A percentile compares a stretch with the other conserved stretches of the same genome.
phyloP scores from a whole-genome alignment of 2,888 invertebrate genomes.

The Prosapia bicincta region DNA sequence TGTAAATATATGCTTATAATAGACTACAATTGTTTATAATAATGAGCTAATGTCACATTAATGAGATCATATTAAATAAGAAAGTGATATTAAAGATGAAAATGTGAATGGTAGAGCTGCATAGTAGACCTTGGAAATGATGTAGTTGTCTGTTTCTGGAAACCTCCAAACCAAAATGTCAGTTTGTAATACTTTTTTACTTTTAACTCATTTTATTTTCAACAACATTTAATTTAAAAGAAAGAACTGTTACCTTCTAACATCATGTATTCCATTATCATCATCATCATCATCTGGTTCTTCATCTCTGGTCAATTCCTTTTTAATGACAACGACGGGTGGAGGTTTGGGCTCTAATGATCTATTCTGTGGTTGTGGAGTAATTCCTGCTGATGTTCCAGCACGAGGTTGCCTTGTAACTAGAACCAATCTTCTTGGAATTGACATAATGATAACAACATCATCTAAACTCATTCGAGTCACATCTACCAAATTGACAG shows the following conservation, averaged over 20 bases:
- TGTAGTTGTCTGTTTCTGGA: too few relatives aligned
- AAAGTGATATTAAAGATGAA: too few relatives aligned
- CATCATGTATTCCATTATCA: slow-evolving; percentile 22
- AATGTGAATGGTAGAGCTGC: too few relatives aligned
- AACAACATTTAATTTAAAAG: background rate
- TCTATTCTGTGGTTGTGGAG: slow-evolving; percentile 53
- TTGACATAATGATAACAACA: slow-evolving; percentile 99
- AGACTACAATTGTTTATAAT: too few relatives aligned
- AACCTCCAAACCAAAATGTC: too few relatives aligned
- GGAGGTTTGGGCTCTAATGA: slow-evolving; percentile 77
- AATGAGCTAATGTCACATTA: too few relatives aligned
- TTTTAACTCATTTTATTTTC: background rate
- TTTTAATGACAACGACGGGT: slow-evolving; percentile 87
- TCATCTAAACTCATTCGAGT: slow-evolving; percentile 97
- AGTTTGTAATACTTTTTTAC: background rate
- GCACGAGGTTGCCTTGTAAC: slow-evolving; percentile 86
- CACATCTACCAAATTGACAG: slow-evolving; percentile 97
- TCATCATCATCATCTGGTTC: slow-evolving; percentile 28
- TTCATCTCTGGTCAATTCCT: slow-evolving; percentile 51
- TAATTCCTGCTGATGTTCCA: slow-evolving; percentile 52
- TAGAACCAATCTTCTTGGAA: slow-evolving; percentile 90
- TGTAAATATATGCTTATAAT: too few relatives aligned
- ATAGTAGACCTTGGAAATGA: too few relatives aligned
- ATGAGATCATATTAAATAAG: too few relatives aligned
- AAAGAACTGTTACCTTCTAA: background rate